These are phyloP conservation scores for Meta bourneti DNA, from an alignment of 2,888 invertebrate genomes.

Conservation along the genomic window DNA sequence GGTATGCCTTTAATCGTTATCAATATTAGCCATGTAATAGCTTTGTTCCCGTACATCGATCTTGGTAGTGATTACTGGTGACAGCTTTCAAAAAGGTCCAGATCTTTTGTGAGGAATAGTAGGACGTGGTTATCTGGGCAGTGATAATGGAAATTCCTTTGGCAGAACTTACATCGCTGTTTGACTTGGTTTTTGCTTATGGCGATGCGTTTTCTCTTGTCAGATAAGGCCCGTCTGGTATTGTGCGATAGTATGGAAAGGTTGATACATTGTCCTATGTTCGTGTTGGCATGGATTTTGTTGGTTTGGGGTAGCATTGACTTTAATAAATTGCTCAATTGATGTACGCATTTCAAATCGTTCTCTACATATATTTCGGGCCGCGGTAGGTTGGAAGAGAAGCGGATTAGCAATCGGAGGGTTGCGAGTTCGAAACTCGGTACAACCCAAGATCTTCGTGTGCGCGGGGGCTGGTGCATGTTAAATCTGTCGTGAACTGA, in stretches of 20 bases:
- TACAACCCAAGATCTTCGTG: too few species aligned
- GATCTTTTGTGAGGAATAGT: conserved; percentile 8
- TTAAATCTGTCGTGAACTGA: too few species aligned
- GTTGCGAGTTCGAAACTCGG: too few species aligned
- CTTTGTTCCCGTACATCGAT: conserved; percentile 49
- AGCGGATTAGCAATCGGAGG: too few species aligned
- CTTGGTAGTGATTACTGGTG: conserved; percentile 51
- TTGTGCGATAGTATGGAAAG: background rate
- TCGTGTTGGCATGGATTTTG: background rate
- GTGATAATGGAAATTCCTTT: conserved; percentile 9
- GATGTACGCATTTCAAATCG: too few species aligned
- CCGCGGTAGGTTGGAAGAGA: too few species aligned
- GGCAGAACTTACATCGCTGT: background rate
- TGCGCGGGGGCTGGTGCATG: too few species aligned
- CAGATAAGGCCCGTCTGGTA: background rate
- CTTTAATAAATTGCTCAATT: too few species aligned
- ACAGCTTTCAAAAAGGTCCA: conserved; percentile 40
- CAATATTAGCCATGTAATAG: conserved; percentile 66
- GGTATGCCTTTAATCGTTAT: conserved; percentile 59
- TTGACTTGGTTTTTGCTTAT: background rate
- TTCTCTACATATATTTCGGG: too few species aligned
- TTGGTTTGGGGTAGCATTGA: background rate
- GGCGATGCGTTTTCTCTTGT: background rate
- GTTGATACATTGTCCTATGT: background rate
- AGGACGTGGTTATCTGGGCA: background rate